These are phyloP conservation scores for Sialis fuliginosa DNA, from an alignment of 2,888 invertebrate genomes.

Conservation along the genomic window DNA sequence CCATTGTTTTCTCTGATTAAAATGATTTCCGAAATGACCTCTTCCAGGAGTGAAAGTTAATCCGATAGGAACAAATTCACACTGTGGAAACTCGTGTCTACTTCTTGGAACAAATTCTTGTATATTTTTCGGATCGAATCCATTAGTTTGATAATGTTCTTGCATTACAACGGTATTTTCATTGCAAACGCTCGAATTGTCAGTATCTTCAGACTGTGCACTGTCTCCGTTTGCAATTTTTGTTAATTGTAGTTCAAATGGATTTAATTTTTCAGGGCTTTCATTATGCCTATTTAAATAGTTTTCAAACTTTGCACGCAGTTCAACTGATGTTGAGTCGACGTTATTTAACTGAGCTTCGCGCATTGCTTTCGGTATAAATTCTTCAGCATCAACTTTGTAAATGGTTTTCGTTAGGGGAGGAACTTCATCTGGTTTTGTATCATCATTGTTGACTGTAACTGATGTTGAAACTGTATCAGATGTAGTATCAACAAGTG, in stretches of 20 bases:
- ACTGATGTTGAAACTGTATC: too few species aligned
- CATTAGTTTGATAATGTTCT: too few species aligned
- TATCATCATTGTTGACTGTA: too few species aligned
- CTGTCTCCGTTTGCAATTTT: not conserved
- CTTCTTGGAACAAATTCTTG: not conserved
- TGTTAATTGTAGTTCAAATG: not conserved
- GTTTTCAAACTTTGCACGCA: conserved; percentile 5
- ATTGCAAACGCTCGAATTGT: not conserved
- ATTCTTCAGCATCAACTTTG: conserved; percentile 24
- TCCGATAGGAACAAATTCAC: not conserved
- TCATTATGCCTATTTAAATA: conserved; percentile 3
- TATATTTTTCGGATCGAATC: not conserved
- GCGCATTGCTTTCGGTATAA: conserved; percentile 22
- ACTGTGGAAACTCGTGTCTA: not conserved
- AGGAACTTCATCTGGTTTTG: not conserved
- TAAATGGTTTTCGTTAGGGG: conserved; percentile 2
- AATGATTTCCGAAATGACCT: not conserved
- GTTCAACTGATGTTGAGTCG: not conserved
- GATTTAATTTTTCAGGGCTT: not conserved
- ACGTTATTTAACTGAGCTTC: not conserved
- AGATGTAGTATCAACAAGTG: too few species aligned
- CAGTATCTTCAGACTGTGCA: not conserved
- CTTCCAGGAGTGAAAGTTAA: not conserved
- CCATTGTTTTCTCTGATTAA: too few species aligned
- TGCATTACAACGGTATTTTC: not conserved